Conservation (phyloP, 2,797 vertebrate species). For the Tinamus major region DNA sequence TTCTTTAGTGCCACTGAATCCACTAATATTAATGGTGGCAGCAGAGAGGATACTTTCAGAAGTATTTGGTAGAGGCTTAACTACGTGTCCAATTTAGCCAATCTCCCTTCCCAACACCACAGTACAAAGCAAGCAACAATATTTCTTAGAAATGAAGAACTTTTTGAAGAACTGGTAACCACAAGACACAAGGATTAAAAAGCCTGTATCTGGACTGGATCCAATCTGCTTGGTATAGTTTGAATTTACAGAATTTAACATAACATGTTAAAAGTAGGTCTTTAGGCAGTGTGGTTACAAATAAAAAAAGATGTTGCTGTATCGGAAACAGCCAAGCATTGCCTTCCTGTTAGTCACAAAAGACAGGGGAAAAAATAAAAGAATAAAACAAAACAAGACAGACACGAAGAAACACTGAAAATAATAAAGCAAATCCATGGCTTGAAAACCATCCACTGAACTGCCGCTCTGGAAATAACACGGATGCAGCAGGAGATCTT, state of each 20-base stretch:
- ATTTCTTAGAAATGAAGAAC: background rate
- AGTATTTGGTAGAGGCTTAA: background rate
- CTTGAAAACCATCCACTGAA: background rate
- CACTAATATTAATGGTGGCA: accelerated
- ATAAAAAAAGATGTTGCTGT: slow-evolving; percentile 3
- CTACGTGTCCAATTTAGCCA: background rate
- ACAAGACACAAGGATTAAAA: slow-evolving; percentile 37
- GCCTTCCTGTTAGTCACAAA: background rate
- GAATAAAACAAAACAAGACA: background rate
- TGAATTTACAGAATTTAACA: slow-evolving; percentile 47
- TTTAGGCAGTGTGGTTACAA: slow-evolving; percentile 14
- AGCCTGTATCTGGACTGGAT: slow-evolving; percentile 27
- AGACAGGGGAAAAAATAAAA: background rate
- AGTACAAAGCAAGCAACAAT: background rate
- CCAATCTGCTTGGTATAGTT: slow-evolving; percentile 36
- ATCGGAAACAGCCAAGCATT: background rate
- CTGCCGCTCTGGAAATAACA: background rate
- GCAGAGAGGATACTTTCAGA: background rate
- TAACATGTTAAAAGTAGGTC: slow-evolving; percentile 7
- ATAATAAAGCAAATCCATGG: accelerated
- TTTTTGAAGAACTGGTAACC: background rate
- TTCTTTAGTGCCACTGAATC: background rate
- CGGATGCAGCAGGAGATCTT: accelerated
- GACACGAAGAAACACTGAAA: background rate
- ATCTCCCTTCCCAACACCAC: background rate